Conservation (phyloP, 2,888 invertebrate species). For the Baronia brevicornis region DNA sequence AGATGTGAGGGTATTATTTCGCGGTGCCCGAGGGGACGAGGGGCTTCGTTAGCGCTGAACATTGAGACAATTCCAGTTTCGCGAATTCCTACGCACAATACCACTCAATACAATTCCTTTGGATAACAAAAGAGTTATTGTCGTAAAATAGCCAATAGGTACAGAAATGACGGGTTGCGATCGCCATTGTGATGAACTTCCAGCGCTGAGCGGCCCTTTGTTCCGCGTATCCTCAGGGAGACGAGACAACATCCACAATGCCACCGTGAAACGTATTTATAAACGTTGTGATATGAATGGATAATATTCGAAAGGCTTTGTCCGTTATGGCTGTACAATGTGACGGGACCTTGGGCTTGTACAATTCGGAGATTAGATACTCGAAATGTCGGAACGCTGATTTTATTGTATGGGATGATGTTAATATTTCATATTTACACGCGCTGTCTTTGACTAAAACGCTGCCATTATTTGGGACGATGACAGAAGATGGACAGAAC, state of each 20-base stretch:
- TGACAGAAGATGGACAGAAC: too few species aligned
- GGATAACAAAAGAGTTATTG: constrained; percentile 62
- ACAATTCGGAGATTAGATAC: constrained; percentile 59
- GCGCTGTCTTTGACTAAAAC: not conserved
- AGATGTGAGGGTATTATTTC: constrained; percentile 7
- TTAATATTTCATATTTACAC: constrained; percentile 11
- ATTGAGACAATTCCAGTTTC: constrained; percentile 69
- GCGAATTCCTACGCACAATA: constrained; percentile 61
- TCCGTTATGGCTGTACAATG: constrained; percentile 31
- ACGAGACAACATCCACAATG: constrained; percentile 58
- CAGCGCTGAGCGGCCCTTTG: constrained; percentile 65
- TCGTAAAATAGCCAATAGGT: constrained; percentile 74
- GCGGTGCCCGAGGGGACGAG: constrained; percentile 28
- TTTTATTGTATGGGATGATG: constrained; percentile 16
- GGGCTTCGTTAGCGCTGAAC: constrained; percentile 51
- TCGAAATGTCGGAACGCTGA: constrained; percentile 30
- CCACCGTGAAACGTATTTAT: constrained; percentile 66
- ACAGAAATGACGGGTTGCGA: constrained; percentile 72
- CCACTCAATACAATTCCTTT: constrained; percentile 47
- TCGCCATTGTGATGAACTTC: constrained; percentile 56
- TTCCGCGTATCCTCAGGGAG: constrained; percentile 66
- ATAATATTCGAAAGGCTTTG: constrained; percentile 58
- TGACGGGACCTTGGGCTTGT: constrained; percentile 51
- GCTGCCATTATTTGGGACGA: too few species aligned
- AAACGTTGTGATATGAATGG: constrained; percentile 72